Percentiles rank a stretch among this genome's conserved stretches.
Evolutionary conservation across 2,113 vertebrate genomes (phyloP).

Genomic region (Erinaceus europaeus): DNA sequence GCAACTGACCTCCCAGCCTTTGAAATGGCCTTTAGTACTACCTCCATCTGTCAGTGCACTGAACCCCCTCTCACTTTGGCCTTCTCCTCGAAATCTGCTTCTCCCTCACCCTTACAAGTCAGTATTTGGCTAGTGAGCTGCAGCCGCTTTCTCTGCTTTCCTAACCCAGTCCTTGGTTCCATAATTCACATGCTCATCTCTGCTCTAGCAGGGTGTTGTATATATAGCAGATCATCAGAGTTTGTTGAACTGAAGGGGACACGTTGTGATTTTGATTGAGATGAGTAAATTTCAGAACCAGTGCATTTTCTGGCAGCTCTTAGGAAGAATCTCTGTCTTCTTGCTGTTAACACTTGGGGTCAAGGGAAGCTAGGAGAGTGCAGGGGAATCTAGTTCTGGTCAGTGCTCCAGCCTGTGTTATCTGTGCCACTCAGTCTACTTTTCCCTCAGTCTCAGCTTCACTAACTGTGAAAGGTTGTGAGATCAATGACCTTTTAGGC

Average conservation of each 20-base stretch:
- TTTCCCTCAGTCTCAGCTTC: neutral
- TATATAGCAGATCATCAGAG: too few relatives aligned
- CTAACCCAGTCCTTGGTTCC: neutral
- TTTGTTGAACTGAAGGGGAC: neutral
- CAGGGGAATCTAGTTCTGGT: neutral
- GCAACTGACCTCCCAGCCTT: too few relatives aligned
- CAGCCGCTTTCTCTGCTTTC: too few relatives aligned
- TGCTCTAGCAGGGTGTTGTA: neutral
- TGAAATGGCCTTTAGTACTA: too few relatives aligned
- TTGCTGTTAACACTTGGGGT: neutral
- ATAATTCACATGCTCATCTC: neutral
- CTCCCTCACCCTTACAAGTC: neutral
- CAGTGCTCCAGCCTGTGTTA: fast-evolving
- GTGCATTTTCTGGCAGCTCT: neutral
- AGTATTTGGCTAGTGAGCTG: too few relatives aligned
- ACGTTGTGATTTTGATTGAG: neutral
- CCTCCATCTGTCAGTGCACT: too few relatives aligned
- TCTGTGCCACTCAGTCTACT: neutral
- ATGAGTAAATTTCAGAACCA: neutral
- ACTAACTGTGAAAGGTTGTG: neutral
- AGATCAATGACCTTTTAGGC: fast-evolving
- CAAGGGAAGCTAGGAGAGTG: neutral
- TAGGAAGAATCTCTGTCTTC: neutral
- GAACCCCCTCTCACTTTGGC: too few relatives aligned
- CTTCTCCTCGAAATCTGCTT: too few relatives aligned